These are phyloP conservation scores for Bombycilla garrulus DNA, from an alignment of 2,113 vertebrate species.

Conservation along the genomic window DNA sequence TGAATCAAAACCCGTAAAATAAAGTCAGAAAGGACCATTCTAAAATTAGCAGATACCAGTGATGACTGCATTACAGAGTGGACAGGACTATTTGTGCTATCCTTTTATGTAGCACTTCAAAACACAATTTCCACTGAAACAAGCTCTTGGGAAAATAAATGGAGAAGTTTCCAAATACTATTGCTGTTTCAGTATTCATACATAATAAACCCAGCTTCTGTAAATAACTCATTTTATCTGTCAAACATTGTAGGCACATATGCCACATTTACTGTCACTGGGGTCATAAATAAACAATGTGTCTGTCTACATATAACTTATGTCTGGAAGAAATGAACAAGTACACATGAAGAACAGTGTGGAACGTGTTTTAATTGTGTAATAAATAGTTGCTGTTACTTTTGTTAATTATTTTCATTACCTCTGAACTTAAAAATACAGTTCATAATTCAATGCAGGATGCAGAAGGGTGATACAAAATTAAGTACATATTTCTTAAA, in stretches of 20 bases:
- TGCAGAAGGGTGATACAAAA: background rate
- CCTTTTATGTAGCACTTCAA: background rate
- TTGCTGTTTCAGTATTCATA: conserved; percentile 33
- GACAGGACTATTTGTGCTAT: background rate
- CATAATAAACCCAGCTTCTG: conserved; percentile 52
- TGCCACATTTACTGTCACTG: conserved; percentile 48
- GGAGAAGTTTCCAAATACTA: conserved; percentile 18
- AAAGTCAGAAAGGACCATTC: background rate
- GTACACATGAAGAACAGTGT: background rate
- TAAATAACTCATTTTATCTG: conserved; percentile 67
- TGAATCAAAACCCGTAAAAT: background rate
- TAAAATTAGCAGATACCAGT: background rate
- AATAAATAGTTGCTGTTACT: background rate
- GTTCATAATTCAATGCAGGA: background rate
- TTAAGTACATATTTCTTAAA: background rate
- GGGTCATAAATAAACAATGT: conserved; percentile 58
- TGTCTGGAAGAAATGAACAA: conserved; percentile 47
- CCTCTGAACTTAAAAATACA: background rate
- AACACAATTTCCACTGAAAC: background rate
- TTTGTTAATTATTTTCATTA: conserved; percentile 40
- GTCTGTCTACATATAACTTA: conserved; percentile 38
- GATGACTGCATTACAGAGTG: background rate
- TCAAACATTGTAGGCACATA: conserved; percentile 33
- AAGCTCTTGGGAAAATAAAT: conserved; percentile 18
- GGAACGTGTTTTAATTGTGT: background rate